Evolutionary conservation across 2,797 vertebrate genomes (phyloP), one percentile per base, ranked within the genome.

Genomic region (Macrochelys suwanniensis): DNA sequence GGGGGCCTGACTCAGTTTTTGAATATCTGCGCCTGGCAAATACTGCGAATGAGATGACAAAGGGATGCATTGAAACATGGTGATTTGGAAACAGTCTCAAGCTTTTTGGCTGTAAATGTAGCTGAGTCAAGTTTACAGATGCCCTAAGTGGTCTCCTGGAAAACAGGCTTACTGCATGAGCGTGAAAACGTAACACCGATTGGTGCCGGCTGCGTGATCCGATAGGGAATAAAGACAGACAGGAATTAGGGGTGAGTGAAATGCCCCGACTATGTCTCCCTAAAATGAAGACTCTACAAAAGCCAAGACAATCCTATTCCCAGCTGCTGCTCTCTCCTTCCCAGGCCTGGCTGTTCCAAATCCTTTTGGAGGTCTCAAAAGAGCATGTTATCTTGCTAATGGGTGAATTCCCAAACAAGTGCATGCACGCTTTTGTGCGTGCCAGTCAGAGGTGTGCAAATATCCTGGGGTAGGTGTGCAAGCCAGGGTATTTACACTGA

Each of bases 391-490:
- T 80, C 76, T 16, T 23, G 71, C 59, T 56, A 84, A 3, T 56
- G 3, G 3, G 3, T 1, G 37, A 79, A 71, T 49, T 82, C 31
- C 17, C 31, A 26, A 21, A 3, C 2, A 80, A 5, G 57, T 7
- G 19, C 77, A 87, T 92, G 33, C n/a, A 2, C 0, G 1, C 9
- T 88, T 89, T 86, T 56, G 23, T 33, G 26, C 25, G 21, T 84
- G 45, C 15, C 2, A 37, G 1, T 54, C 93, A 16, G 11, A 31
- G 74, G 53, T 19, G 2, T 3, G 25, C 61, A 68, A 50, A 53
- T 31, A 1, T 31, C 71, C 31, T 3, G 37, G 47, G 4, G 6
- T 11, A 50, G 0, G 0, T 42, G 74, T 31, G 37, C 12, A 21
- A 5, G 11, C 3, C 26, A 47, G 53, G 1, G 2, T 3, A 2